Conservation (phyloP, 2,888 invertebrate species). For the Plebejus argus region DNA sequence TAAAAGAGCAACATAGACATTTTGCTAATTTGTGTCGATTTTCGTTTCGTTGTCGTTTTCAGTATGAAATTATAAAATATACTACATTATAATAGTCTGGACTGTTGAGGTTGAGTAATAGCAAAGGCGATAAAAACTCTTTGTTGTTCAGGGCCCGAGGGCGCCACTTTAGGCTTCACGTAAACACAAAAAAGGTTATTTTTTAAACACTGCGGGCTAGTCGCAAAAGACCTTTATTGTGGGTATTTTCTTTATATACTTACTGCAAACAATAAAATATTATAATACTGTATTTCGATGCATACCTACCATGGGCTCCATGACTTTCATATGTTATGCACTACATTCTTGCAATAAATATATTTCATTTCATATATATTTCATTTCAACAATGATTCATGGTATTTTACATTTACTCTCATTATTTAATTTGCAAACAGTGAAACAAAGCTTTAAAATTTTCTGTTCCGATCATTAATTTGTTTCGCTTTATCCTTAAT, state of each 20-base stretch:
- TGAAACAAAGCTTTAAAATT: neutral
- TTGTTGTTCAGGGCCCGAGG: neutral
- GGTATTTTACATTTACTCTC: neutral
- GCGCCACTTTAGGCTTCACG: neutral
- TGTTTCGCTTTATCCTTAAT: constrained; percentile 14
- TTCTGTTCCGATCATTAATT: neutral
- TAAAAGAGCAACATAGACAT: neutral
- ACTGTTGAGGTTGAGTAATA: neutral
- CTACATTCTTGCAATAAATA: too few relatives aligned
- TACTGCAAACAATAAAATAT: too few relatives aligned
- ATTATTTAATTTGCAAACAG: neutral
- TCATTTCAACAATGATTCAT: too few relatives aligned
- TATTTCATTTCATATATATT: too few relatives aligned
- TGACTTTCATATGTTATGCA: too few relatives aligned
- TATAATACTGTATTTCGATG: too few relatives aligned
- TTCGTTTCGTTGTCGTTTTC: neutral
- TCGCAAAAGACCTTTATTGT: neutral
- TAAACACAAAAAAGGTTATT: neutral
- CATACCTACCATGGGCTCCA: too few relatives aligned
- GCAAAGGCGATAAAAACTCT: neutral
- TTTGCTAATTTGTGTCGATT: neutral
- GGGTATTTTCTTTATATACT: neutral
- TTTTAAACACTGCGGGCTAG: neutral
- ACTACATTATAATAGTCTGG: neutral
- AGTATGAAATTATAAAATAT: neutral